Percentiles rank a stretch among this genome's conserved stretches.
These are phyloP conservation scores for Anableps anableps DNA, from an alignment of 2,797 vertebrate species.

Conservation along the genomic window DNA sequence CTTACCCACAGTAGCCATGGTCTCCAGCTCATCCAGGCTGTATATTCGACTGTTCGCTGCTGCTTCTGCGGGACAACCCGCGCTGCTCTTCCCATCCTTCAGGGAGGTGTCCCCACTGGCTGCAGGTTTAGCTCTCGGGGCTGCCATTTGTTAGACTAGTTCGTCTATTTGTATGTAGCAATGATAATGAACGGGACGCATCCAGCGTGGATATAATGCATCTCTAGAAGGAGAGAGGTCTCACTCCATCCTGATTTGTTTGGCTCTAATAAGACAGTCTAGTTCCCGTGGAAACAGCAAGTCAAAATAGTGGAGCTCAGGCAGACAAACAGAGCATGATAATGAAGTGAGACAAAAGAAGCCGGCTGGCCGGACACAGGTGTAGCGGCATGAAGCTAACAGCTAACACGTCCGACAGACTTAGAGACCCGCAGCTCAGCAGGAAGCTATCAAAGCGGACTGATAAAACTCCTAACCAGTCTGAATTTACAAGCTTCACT, in stretches of 20 bases:
- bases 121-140: slow-evolving; percentile 72
- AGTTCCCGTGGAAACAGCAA: neutral
- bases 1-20: slow-evolving; percentile 90
- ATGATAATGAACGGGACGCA: slow-evolving; percentile 9
- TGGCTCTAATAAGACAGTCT: neutral
- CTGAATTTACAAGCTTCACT: fast-evolving
- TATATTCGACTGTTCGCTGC: slow-evolving; percentile 62
- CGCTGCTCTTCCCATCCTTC: slow-evolving; percentile 59
- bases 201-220: slow-evolving; percentile 16
- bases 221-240: slow-evolving; percentile 20
- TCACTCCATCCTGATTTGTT: neutral
- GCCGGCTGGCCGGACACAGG: slow-evolving; percentile 46
- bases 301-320: neutral
- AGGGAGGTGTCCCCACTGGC: slow-evolving; percentile 19
- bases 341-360: slow-evolving; percentile 39
- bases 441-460: neutral
- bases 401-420: neutral
- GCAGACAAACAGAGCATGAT: neutral
- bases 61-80: slow-evolving; percentile 50
- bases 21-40: slow-evolving; percentile 88
- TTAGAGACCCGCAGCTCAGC: neutral
- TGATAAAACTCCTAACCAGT: too few species aligned
- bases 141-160: slow-evolving; percentile 69
- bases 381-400: slow-evolving; percentile 45
- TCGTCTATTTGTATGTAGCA: slow-evolving; percentile 9